phyloP scores from a whole-genome alignment of 1,140 invertebrate species.

The Drosophila pachea region DNA sequence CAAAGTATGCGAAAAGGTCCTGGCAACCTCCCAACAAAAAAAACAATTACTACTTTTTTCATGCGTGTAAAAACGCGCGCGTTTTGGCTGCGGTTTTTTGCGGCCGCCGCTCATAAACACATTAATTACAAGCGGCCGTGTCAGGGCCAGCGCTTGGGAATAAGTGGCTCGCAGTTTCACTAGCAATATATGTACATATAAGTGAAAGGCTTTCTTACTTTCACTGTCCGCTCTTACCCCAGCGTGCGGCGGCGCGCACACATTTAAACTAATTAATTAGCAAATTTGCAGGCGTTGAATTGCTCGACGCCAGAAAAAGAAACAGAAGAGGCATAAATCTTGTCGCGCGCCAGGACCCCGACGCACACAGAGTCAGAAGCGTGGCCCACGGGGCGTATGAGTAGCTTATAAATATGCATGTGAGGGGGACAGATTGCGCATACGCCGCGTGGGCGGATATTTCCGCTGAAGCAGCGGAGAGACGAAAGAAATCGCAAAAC shows the following conservation, averaged over 20 bases:
- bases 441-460: slow-evolving; percentile 58
- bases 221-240: slow-evolving; percentile 6
- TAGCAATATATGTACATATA: slow-evolving; percentile 10
- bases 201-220: background rate
- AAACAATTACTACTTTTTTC: slow-evolving; percentile 42
- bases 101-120: slow-evolving; percentile 46
- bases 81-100: slow-evolving; percentile 16
- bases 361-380: slow-evolving; percentile 5
- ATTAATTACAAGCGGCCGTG: slow-evolving; percentile 47
- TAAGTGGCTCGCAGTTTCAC: too few species aligned
- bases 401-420: slow-evolving; percentile 46
- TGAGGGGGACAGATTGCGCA: slow-evolving; percentile 52
- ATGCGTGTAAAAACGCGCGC: slow-evolving; percentile 64
- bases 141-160: too few species aligned
- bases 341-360: slow-evolving; percentile 59
- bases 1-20: slow-evolving; percentile 36
- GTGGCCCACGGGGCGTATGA: slow-evolving; percentile 33
- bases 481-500: slow-evolving; percentile 14
- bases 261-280: slow-evolving; percentile 74
- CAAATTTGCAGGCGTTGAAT: slow-evolving; percentile 73
- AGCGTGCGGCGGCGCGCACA: slow-evolving; percentile 12
- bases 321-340: slow-evolving; percentile 66
- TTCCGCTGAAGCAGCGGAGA: slow-evolving; percentile 25
- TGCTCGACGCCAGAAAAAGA: slow-evolving; percentile 65
- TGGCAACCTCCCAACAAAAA: background rate